These are phyloP conservation scores for Mus caroli DNA, from an alignment of 2,797 vertebrate genomes.

Conservation along the genomic window DNA sequence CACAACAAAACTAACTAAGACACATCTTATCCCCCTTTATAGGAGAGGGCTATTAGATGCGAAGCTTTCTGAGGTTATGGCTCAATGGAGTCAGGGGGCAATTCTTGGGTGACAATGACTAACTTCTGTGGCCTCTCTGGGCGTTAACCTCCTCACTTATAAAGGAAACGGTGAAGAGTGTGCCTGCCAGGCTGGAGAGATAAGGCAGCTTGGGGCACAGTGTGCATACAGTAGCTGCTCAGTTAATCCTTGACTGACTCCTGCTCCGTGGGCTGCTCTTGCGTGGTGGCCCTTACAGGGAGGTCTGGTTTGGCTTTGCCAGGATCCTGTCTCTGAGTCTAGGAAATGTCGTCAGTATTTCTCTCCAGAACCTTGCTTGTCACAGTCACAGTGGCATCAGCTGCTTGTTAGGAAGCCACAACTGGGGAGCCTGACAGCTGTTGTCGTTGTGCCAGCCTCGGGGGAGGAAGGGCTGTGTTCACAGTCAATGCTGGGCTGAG, in stretches of 20 bases:
- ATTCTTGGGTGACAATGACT: background rate
- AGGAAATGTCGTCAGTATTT: background rate
- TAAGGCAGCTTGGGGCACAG: background rate
- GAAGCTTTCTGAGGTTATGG: background rate
- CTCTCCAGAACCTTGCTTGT: slow-evolving; percentile 20
- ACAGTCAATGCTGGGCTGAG: accelerated
- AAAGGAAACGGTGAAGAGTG: background rate
- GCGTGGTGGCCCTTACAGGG: accelerated
- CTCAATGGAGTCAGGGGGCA: background rate
- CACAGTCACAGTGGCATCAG: slow-evolving; percentile 7
- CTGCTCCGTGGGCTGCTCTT: no score
- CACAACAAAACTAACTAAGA: background rate
- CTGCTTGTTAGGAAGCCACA: slow-evolving; percentile 51
- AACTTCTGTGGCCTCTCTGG: background rate
- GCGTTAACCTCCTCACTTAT: background rate
- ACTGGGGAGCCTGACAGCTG: slow-evolving; percentile 23
- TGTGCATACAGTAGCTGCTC: background rate
- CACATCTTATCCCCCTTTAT: background rate
- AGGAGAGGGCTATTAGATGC: accelerated
- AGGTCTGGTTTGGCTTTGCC: background rate
- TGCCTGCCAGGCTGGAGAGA: no score
- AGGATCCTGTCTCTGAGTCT: background rate
- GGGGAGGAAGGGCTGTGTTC: background rate
- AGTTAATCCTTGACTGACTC: no score
- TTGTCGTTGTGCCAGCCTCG: background rate